Evolutionary conservation across 1,140 invertebrate genomes (phyloP), one percentile per base, ranked within the genome.

Genomic region (Gyrodactylus salaris): DNA sequence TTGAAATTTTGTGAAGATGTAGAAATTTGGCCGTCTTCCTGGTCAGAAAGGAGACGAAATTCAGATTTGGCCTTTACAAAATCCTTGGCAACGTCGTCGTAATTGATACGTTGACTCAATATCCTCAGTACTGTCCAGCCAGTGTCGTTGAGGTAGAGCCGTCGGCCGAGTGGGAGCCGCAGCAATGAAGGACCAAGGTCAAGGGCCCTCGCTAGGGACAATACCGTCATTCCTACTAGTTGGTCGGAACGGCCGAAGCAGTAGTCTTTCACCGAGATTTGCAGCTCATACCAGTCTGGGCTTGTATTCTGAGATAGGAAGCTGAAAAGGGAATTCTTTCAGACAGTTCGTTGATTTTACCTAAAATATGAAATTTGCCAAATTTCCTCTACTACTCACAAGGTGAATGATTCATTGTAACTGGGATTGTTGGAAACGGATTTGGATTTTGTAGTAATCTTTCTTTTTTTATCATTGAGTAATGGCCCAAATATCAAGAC

Each of bases 21-120:
- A 7, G n/a, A 54, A 54, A 16, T 7, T 16, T n/a, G 34, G n/a
- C n/a, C 34, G 7, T 54, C 7, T 54, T 54, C 34, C 7, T 54
- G 7, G n/a, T 54, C 34, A n/a, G 7, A 7, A 26, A 16, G 7
- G n/a, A 20, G 72, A 7, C 72, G 72, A 69, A 21, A 22, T 69
- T 73, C 21, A 1, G 72, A 73, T 73, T 73, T 73, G 7, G 26
- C 22, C n/a, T 25, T 25, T n/a, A 73, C 72, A 73, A 73, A 73
- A 20, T 73, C 72, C 25, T 54, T 69, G 2, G 72, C 72, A 1
- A 73, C 26, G 25, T 73, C 72, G 26, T 73, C 72, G n/a, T 54
- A 54, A 7, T 26, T 26, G 1, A 26, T 54, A 54, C 72, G 21
- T 69, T 73, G 72, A 23, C 27, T 68, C 21, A 73, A 27, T 25